Conservation (phyloP, 1,140 invertebrate genomes). For the Harlomillsia oculata region DNA sequence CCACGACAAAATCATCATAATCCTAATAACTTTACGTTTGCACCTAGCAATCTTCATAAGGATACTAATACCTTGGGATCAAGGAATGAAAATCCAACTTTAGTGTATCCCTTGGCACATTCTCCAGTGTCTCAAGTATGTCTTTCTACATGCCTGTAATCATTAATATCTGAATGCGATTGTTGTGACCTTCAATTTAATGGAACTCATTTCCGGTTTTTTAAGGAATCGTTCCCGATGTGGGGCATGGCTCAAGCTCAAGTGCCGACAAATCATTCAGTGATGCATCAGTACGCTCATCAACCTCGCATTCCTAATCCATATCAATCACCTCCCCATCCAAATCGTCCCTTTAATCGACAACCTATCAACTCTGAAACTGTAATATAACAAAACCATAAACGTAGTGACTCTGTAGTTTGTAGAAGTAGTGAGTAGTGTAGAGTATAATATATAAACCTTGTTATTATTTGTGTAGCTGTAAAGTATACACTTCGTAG, state of each 20-base stretch:
- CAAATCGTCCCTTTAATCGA: constrained; percentile 2
- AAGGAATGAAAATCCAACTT: constrained; percentile 14
- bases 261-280: constrained; percentile 14
- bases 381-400: constrained; percentile 27
- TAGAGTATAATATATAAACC: no score
- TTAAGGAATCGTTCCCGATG: constrained; percentile 34
- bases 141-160: background rate
- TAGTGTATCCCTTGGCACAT: constrained; percentile 30
- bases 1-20: constrained; percentile 1
- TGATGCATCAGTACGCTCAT: constrained; percentile 8
- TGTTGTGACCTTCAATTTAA: background rate
- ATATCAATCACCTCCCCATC: constrained; percentile 4
- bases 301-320: constrained; percentile 1
- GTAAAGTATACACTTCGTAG: background rate
- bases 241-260: constrained; percentile 30
- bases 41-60: background rate
- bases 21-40: background rate
- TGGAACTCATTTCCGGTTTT: background rate
- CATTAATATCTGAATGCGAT: background rate
- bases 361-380: constrained; percentile 30
- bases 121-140: constrained; percentile 32
- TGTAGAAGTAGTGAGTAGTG: no score
- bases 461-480: no score
- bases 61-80: background rate
- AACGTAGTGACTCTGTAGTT: no score